phyloP scores from a whole-genome alignment of 2,113 vertebrate genomes.

The Passer domesticus region DNA sequence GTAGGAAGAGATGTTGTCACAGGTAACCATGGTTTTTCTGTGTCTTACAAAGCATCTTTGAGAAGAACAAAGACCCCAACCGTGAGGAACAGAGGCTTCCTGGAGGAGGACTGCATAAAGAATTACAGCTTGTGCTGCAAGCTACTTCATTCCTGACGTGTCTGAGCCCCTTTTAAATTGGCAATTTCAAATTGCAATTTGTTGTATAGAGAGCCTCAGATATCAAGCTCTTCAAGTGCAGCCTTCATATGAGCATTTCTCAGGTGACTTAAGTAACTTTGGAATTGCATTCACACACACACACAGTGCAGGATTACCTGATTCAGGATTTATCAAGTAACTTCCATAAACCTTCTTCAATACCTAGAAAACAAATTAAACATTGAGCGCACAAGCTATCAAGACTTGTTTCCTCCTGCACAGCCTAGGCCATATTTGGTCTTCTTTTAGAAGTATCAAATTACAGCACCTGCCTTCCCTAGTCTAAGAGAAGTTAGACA shows the following conservation, averaged over 20 bases:
- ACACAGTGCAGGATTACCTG: constrained; percentile 74
- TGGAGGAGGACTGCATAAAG: background rate
- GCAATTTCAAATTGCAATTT: background rate
- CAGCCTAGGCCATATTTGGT: background rate
- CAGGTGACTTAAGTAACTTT: background rate
- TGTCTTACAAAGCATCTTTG: constrained; percentile 1
- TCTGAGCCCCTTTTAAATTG: background rate
- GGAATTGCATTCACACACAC: background rate
- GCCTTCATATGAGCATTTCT: background rate
- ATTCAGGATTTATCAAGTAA: constrained; percentile 86
- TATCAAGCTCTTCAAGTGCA: background rate
- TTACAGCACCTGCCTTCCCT: background rate
- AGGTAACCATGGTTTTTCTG: constrained; percentile 72
- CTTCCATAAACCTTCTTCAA: constrained; percentile 90
- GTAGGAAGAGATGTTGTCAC: constrained; percentile 67
- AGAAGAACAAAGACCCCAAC: constrained; percentile 55
- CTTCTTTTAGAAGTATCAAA: background rate
- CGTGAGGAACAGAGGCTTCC: background rate
- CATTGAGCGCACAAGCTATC: background rate
- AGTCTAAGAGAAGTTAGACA: background rate
- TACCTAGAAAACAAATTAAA: constrained; percentile 76
- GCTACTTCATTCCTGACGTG: background rate
- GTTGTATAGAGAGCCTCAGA: background rate
- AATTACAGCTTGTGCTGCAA: constrained; percentile 25
- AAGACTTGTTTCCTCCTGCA: background rate